These are phyloP conservation scores for Papilio gigon DNA, from an alignment of 2,888 invertebrate species.

Conservation along the genomic window DNA sequence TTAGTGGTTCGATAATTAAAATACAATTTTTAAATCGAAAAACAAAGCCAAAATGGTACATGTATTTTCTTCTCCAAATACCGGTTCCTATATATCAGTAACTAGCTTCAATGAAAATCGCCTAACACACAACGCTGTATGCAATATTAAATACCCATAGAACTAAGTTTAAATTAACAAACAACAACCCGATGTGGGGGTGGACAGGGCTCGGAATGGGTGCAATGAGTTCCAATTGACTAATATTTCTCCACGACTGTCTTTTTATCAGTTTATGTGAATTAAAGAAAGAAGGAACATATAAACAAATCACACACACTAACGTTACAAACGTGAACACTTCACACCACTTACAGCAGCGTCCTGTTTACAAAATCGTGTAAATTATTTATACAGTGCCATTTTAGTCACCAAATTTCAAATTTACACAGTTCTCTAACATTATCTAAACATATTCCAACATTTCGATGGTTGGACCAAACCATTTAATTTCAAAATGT, in stretches of 20 bases:
- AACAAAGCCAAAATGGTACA: slow-evolving; percentile 76
- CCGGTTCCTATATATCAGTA: slow-evolving; percentile 71
- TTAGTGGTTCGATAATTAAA: slow-evolving; percentile 78
- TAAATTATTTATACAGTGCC: neutral
- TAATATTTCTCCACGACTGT: slow-evolving; percentile 19
- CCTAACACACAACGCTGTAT: slow-evolving; percentile 66
- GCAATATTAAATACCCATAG: slow-evolving; percentile 73
- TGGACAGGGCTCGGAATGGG: slow-evolving; percentile 57
- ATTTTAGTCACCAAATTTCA: neutral
- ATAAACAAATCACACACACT: slow-evolving; percentile 27
- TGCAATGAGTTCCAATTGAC: slow-evolving; percentile 34
- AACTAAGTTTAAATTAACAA: slow-evolving; percentile 77
- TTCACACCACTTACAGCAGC: neutral
- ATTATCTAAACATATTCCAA: too few relatives aligned
- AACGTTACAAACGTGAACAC: neutral
- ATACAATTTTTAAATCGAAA: slow-evolving; percentile 76
- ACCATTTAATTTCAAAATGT: too few relatives aligned
- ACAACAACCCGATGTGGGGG: slow-evolving; percentile 70
- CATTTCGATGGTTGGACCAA: too few relatives aligned
- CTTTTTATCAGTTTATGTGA: slow-evolving; percentile 16
- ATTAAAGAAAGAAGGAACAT: slow-evolving; percentile 18
- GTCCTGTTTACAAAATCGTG: slow-evolving; percentile 2
- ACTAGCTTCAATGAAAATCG: slow-evolving; percentile 73
- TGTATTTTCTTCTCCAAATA: slow-evolving; percentile 65
- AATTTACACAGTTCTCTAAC: too few relatives aligned